A percentile compares a stretch with the other conserved stretches of the same genome.
These are phyloP conservation scores for Odocoileus hemionus DNA, from an alignment of 2,113 vertebrate species.

Conservation along the genomic window DNA sequence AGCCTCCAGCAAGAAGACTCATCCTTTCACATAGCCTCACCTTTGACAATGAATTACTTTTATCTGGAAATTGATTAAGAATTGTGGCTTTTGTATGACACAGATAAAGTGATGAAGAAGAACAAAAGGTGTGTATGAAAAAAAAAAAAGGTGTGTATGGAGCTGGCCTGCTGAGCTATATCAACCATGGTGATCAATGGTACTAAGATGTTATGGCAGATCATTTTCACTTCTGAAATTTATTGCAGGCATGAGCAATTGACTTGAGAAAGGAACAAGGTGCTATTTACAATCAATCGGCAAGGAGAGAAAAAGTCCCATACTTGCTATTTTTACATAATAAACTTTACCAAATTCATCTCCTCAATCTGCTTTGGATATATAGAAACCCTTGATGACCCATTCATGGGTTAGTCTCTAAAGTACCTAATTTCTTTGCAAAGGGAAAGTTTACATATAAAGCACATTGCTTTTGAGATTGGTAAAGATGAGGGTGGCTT, in stretches of 20 bases:
- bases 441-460: not conserved
- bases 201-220: not conserved
- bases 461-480: constrained; percentile 5
- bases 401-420: not conserved
- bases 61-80: not conserved
- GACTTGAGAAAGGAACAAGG: not conserved
- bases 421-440: constrained; percentile 6
- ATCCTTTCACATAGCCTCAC: not conserved
- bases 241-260: not conserved
- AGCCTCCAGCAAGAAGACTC: not conserved
- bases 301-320: not conserved
- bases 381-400: not conserved
- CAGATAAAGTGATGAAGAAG: not conserved
- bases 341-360: not conserved
- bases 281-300: not conserved
- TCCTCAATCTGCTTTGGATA: not conserved
- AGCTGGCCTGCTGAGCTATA: not conserved
- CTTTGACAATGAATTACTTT: not conserved
- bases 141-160: rapidly evolving
- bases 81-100: not conserved
- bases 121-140: not conserved
- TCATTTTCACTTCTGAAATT: not conserved
- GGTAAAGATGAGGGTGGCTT: not conserved
- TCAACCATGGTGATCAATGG: not conserved
- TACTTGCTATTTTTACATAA: not conserved